Percentiles rank a stretch among this genome's conserved stretches.
Conservation (phyloP, 2,797 vertebrate species). For the Nothura maculosa region DNA sequence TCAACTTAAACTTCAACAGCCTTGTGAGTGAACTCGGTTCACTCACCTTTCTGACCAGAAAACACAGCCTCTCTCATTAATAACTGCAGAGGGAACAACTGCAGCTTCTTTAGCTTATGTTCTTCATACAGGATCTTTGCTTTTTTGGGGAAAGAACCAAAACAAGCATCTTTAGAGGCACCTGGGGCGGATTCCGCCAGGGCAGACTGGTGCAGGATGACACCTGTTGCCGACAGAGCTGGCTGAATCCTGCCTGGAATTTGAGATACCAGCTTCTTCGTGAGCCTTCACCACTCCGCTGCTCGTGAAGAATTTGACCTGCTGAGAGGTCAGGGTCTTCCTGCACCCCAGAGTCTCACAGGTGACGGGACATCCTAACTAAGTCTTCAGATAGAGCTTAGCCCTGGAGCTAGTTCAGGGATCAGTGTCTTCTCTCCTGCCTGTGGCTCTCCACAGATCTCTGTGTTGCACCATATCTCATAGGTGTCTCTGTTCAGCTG, state of each 20-base stretch:
- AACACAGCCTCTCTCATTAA: neutral
- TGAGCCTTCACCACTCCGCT: conserved; percentile 48
- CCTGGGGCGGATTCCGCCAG: neutral
- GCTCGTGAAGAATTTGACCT: conserved; percentile 71
- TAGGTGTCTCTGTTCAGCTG: fast-evolving
- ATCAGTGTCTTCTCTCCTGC: neutral
- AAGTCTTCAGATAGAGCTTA: neutral
- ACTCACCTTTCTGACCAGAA: neutral
- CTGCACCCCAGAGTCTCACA: neutral
- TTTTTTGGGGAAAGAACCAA: fast-evolving
- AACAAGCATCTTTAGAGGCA: neutral
- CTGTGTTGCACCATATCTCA: neutral
- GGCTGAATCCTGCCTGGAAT: conserved; percentile 27
- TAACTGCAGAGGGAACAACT: neutral
- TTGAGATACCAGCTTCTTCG: conserved; percentile 31
- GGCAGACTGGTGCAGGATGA: neutral
- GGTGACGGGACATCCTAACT: neutral
- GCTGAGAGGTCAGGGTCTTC: conserved; percentile 31
- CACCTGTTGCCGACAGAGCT: neutral
- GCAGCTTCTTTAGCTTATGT: neutral
- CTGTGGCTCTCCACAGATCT: neutral
- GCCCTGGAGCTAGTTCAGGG: conserved; percentile 1
- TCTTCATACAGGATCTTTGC: neutral
- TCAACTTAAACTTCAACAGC: neutral
- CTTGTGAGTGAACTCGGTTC: neutral